Evolutionary conservation across 2,888 invertebrate genomes (phyloP).

Genomic region (Tinea semifulvella): DNA sequence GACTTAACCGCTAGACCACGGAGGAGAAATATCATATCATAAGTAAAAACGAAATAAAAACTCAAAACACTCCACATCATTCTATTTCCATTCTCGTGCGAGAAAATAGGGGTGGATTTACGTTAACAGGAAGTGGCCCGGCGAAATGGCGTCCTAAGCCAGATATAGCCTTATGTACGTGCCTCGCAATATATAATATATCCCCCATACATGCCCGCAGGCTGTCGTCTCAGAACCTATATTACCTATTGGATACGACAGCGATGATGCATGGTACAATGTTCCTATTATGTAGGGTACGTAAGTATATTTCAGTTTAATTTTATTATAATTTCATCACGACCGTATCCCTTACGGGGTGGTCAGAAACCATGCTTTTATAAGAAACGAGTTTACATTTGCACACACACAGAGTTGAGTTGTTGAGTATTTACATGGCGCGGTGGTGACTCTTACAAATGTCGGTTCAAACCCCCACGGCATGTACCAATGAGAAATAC

Average conservation of each 20-base stretch:
- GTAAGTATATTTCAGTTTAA: not conserved
- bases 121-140: slow-evolving; percentile 55
- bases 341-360: too few relatives aligned
- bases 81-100: not conserved
- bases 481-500: too few relatives aligned
- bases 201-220: slow-evolving; percentile 9
- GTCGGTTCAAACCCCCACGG: too few relatives aligned
- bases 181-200: slow-evolving; percentile 14
- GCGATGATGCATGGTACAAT: slow-evolving; percentile 11
- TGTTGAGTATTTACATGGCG: too few relatives aligned
- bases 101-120: slow-evolving; percentile 51
- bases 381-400: not conserved
- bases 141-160: slow-evolving; percentile 52
- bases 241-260: slow-evolving; percentile 10
- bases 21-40: too few relatives aligned
- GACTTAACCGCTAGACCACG: too few relatives aligned
- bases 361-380: too few relatives aligned
- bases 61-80: slow-evolving; percentile 15
- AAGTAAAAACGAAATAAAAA: slow-evolving; percentile 19
- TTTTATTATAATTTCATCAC: not conserved
- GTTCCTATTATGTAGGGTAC: slow-evolving; percentile 8
- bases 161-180: slow-evolving; percentile 43
- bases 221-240: slow-evolving; percentile 7
- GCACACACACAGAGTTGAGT: too few relatives aligned
- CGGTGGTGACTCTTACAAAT: too few relatives aligned